Percentiles rank a stretch among this genome's conserved stretches.
These are phyloP conservation scores for Drosophila truncata DNA, from an alignment of 1,140 invertebrate genomes.

Conservation along the genomic window DNA sequence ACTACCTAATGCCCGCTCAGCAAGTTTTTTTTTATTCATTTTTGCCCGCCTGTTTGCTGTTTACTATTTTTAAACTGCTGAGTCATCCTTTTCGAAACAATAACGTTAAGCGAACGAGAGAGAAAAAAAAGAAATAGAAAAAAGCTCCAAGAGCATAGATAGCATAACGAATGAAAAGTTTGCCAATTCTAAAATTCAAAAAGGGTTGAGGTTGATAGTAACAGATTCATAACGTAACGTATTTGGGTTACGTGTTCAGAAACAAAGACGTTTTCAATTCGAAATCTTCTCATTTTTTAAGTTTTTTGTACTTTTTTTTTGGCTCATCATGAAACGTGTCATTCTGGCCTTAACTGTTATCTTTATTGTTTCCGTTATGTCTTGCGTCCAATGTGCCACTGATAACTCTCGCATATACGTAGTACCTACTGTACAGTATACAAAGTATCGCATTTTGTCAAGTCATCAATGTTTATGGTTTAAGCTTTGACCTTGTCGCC, in stretches of 20 bases:
- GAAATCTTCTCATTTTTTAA: conserved; percentile 6
- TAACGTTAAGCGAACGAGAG: conserved; percentile 63
- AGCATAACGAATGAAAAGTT: conserved; percentile 21
- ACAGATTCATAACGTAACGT: conserved; percentile 14
- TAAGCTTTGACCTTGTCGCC: conserved; percentile 70
- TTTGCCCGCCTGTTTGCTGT: conserved; percentile 69
- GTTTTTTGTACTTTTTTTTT: conserved; percentile 17
- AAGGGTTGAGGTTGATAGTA: conserved; percentile 3
- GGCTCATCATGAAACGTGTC: conserved; percentile 57
- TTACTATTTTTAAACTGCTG: conserved; percentile 85
- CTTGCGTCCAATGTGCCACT: conserved; percentile 23
- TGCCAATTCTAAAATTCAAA: conserved; percentile 30
- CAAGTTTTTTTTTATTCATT: conserved; percentile 60
- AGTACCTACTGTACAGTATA: conserved; percentile 39
- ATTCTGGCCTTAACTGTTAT: conserved; percentile 50
- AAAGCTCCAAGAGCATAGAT: conserved; percentile 40
- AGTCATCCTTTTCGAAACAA: conserved; percentile 81
- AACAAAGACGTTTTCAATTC: conserved; percentile 38
- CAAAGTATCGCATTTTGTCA: conserved; percentile 57
- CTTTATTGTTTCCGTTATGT: conserved; percentile 66
- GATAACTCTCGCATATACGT: conserved; percentile 26
- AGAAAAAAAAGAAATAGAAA: conserved; percentile 34
- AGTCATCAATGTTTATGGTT: conserved; percentile 81
- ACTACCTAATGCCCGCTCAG: conserved; percentile 70
- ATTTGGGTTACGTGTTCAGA: conserved; percentile 54